Conservation (phyloP, 2,888 invertebrate species). For the Geotrupes spiniger region DNA sequence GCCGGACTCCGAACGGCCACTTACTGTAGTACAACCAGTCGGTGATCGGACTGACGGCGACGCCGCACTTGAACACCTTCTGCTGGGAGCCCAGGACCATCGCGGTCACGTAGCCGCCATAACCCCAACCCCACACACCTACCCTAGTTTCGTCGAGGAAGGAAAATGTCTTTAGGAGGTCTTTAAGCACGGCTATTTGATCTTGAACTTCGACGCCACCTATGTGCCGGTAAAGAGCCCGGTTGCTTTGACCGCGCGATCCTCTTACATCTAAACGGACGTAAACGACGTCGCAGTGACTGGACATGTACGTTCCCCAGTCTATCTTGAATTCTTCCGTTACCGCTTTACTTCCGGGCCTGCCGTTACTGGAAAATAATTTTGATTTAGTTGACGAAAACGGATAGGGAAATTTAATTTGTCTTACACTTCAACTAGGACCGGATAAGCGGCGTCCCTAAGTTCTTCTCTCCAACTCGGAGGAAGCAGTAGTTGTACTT, state of each 20-base stretch:
- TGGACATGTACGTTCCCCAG: conserved; percentile 93
- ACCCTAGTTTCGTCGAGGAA: conserved; percentile 85
- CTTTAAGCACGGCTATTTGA: conserved; percentile 81
- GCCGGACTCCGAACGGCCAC: conserved; percentile 38
- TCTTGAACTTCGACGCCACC: conserved; percentile 72
- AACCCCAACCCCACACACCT: conserved; percentile 96
- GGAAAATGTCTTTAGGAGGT: conserved; percentile 75
- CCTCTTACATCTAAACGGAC: conserved; percentile 90
- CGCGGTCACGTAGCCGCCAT: conserved; percentile 92
- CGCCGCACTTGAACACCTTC: conserved; percentile 86
- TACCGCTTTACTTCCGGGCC: conserved; percentile 88
- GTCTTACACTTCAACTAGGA: conserved; percentile 81
- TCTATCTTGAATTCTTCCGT: conserved; percentile 83
- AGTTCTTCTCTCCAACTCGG: conserved; percentile 85
- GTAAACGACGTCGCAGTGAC: conserved; percentile 86
- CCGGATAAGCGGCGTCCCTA: conserved; percentile 83
- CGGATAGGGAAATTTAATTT: too few species aligned
- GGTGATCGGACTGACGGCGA: conserved; percentile 91
- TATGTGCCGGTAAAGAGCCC: conserved; percentile 75
- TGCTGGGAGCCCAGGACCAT: conserved; percentile 84
- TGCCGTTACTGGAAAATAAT: conserved; percentile 68
- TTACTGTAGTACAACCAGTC: conserved; percentile 96
- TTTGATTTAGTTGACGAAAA: background rate
- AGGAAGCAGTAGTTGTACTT: conserved; percentile 83
- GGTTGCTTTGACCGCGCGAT: conserved; percentile 73